phyloP scores from a whole-genome alignment of 2,888 invertebrate genomes.

The Polydrusus tereticollis region DNA sequence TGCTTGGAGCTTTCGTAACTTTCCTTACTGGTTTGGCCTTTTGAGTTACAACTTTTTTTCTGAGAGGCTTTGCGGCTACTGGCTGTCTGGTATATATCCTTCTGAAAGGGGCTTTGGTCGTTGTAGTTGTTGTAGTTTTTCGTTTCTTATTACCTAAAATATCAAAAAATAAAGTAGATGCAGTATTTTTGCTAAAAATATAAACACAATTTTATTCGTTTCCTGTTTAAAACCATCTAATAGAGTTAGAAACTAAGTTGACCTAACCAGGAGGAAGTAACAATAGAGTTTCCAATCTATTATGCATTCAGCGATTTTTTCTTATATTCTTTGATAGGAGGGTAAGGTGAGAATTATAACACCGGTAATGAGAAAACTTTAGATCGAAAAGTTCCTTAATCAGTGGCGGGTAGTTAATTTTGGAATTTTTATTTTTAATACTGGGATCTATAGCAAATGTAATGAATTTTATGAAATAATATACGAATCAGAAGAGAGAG shows the following conservation, averaged over 20 bases:
- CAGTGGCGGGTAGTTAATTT: neutral
- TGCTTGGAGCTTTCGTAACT: neutral
- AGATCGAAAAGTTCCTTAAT: neutral
- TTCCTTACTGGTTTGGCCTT: constrained; percentile 21
- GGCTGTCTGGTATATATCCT: constrained; percentile 13
- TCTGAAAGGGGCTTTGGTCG: constrained; percentile 10
- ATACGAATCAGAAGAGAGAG: no score
- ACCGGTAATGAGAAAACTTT: constrained; percentile 1
- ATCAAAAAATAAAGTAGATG: neutral
- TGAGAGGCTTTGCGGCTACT: constrained; percentile 22
- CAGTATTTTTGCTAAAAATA: neutral
- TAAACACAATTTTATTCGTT: neutral
- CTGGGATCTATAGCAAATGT: neutral
- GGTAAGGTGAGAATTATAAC: constrained; percentile 1
- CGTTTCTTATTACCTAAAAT: constrained; percentile 25
- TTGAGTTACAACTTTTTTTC: constrained; percentile 23
- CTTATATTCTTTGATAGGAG: neutral
- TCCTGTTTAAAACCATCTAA: neutral
- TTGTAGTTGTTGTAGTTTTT: constrained; percentile 23
- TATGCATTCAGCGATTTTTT: neutral
- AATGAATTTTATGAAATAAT: no score
- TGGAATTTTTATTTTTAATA: neutral
- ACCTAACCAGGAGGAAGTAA: neutral
- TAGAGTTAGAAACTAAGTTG: neutral
- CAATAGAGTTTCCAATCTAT: neutral